Evolutionary conservation across 1,140 invertebrate species (phyloP), one percentile per base, ranked within the genome.

Genomic region (Aphis craccivora): DNA sequence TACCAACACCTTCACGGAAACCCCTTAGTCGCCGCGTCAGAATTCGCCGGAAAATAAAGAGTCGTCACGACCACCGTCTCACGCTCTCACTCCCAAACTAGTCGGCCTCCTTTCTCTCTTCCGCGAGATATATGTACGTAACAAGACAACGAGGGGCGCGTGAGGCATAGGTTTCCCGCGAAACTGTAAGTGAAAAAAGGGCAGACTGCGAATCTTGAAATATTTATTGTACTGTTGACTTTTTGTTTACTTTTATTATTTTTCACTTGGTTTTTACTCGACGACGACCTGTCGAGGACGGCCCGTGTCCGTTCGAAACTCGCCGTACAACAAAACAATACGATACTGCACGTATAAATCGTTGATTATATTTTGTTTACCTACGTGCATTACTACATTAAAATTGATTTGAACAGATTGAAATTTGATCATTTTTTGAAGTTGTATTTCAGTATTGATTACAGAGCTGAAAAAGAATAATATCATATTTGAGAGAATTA

Each of bases 221-320:
- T 89, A 89, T 89, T 89, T 89, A 89, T 89, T 53, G 35, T 37
- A 35, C n/a, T 11, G n/a, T 35, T 5, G 35, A 45, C 86, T 30
- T 48, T 89, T 89, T 55, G 37, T 55, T 89, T 89, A 55, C 30
- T 55, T 55, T 89, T 89, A 25, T 40, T 89, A 35, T 89, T 89
- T 89, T 89, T 89, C 35, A 40, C 9, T 43, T 11, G 35, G 25
- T 48, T 51, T 88, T 88, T 88, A 23, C 6, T n/a, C 84, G 11
- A 18, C 84, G 6, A 86, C 84, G 11, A 76, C 43, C 40, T 86
- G 60, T 40, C 84, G 84, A 30, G 14, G 23, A 30, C 8, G 23
- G 45, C 48, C 25, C 84, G 45, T 88, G 83, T 84, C 40, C 40
- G 23, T 40, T 51, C 20, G 86, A n/a, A 84, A 84, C 30, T 30